Evolutionary conservation across 1,140 invertebrate genomes (phyloP).

Genomic region (Platorchestia sp.): DNA sequence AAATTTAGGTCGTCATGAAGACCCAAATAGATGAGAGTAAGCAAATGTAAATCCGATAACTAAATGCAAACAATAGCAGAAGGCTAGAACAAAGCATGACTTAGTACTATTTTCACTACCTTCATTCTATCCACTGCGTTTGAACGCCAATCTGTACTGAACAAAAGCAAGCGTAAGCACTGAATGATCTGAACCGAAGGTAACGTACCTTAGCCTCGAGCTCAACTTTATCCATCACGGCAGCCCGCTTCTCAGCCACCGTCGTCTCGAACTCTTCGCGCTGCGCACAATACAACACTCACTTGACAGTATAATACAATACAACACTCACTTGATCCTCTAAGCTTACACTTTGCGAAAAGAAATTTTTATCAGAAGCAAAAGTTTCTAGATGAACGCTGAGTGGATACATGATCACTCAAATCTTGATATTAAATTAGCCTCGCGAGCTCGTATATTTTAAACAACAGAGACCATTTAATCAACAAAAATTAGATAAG

Average conservation of each 20-base stretch:
- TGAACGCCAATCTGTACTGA: neutral
- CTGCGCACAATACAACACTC: constrained; percentile 47
- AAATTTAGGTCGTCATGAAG: too few species aligned
- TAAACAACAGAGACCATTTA: too few species aligned
- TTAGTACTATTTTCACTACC: neutral
- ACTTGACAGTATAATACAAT: neutral
- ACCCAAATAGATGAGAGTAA: too few species aligned
- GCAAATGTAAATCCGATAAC: too few species aligned
- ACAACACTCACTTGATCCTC: neutral
- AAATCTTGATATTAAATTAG: too few species aligned
- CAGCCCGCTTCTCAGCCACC: constrained; percentile 61
- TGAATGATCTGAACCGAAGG: neutral
- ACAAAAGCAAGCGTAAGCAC: neutral
- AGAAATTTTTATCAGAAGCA: neutral
- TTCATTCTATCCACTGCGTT: neutral
- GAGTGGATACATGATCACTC: too few species aligned
- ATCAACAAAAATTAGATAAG: too few species aligned
- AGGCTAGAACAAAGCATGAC: neutral
- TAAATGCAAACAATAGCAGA: neutral
- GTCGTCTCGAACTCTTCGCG: constrained; percentile 62
- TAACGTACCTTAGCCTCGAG: constrained; percentile 60
- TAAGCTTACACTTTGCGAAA: neutral
- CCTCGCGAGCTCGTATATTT: too few species aligned
- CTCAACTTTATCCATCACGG: constrained; percentile 59
- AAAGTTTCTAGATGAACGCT: too few species aligned